phyloP scores from a whole-genome alignment of 2,797 vertebrate species.

The Coracias cyanogaster region DNA sequence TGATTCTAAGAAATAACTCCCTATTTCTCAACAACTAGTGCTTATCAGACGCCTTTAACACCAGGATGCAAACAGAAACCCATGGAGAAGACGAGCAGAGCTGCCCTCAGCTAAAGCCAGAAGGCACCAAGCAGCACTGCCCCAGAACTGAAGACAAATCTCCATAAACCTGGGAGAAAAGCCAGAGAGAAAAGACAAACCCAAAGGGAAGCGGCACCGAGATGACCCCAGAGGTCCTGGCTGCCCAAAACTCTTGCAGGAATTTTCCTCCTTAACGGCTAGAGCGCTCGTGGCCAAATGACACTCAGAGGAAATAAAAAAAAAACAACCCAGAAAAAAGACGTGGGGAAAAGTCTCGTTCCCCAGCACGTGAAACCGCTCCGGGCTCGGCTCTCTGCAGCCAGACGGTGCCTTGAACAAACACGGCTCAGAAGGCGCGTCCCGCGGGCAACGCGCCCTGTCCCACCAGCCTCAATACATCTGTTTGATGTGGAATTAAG shows the following conservation, averaged over 20 bases:
- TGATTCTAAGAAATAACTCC: too few species aligned
- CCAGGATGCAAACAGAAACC: background rate
- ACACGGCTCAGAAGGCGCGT: slow-evolving; percentile 23
- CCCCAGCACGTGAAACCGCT: background rate
- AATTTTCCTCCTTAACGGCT: background rate
- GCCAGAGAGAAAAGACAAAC: background rate
- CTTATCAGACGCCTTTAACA: background rate
- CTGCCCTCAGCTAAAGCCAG: background rate
- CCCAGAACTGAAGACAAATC: background rate
- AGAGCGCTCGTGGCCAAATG: background rate
- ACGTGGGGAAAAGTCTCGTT: background rate
- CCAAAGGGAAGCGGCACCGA: background rate
- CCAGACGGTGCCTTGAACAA: slow-evolving; percentile 67
- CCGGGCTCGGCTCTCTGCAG: background rate
- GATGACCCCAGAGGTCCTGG: background rate
- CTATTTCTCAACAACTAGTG: too few species aligned
- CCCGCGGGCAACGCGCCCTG: background rate
- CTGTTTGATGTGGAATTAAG: background rate
- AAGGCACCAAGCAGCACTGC: background rate
- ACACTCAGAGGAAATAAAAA: background rate
- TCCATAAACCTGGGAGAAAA: rapidly evolving
- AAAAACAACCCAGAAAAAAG: background rate
- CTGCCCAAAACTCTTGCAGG: background rate
- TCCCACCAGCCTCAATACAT: background rate
- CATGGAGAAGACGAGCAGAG: background rate